Percentiles rank a stretch among this genome's conserved stretches.
phyloP scores from a whole-genome alignment of 2,888 invertebrate species.

The Leucania comma region DNA sequence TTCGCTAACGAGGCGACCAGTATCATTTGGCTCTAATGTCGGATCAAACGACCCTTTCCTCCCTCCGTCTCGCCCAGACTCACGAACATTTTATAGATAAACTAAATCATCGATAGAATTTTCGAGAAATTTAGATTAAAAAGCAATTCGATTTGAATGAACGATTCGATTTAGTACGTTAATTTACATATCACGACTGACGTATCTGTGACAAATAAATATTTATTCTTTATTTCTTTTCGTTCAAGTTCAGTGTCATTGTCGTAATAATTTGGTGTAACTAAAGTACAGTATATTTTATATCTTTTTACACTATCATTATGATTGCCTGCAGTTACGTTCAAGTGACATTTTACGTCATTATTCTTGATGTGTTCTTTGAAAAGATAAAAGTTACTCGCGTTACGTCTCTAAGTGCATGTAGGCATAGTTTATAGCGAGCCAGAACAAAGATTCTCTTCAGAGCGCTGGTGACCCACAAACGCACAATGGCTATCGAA shows the following conservation, averaged over 20 bases:
- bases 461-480: slow-evolving; percentile 78
- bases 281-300: slow-evolving; percentile 13
- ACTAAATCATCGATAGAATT: slow-evolving; percentile 8
- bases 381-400: slow-evolving; percentile 35
- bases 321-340: slow-evolving; percentile 18
- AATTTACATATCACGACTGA: background rate
- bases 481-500: slow-evolving; percentile 82
- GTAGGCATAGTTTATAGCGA: slow-evolving; percentile 31
- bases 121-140: slow-evolving; percentile 35
- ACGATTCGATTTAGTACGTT: background rate
- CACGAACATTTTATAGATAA: slow-evolving; percentile 17
- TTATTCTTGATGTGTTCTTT: slow-evolving; percentile 14
- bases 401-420: slow-evolving; percentile 19
- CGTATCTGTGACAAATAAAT: background rate
- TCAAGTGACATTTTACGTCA: slow-evolving; percentile 31
- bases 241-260: slow-evolving; percentile 52
- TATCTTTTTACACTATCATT: slow-evolving; percentile 29
- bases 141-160: slow-evolving; percentile 24
- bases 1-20: slow-evolving; percentile 48
- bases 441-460: slow-evolving; percentile 72
- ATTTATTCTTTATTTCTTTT: background rate
- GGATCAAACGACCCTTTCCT: slow-evolving; percentile 28
- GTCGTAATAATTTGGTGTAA: slow-evolving; percentile 38
- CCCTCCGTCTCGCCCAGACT: slow-evolving; percentile 44
- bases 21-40: slow-evolving; percentile 49